Evolutionary conservation across 2,888 invertebrate genomes (phyloP).

Genomic region (Acanthacorydalis orientalis): DNA sequence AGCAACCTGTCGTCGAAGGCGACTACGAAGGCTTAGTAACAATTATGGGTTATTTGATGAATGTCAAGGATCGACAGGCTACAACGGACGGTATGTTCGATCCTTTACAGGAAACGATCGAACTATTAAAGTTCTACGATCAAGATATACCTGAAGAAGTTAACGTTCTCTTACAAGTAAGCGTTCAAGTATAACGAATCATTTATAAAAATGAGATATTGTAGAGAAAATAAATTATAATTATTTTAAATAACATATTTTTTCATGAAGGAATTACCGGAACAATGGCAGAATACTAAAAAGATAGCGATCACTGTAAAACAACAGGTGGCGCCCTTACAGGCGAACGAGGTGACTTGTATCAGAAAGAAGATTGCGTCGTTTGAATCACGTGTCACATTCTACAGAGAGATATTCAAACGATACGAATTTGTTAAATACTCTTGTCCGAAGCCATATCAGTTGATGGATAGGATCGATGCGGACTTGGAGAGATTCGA

Average conservation of each 20-base stretch:
- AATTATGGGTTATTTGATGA: slow-evolving; percentile 85
- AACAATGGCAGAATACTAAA: slow-evolving; percentile 90
- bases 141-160: slow-evolving; percentile 95
- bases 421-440: slow-evolving; percentile 61
- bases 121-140: slow-evolving; percentile 82
- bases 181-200: background rate
- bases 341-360: slow-evolving; percentile 84
- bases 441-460: slow-evolving; percentile 55
- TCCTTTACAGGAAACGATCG: slow-evolving; percentile 83
- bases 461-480: slow-evolving; percentile 60
- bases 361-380: slow-evolving; percentile 72
- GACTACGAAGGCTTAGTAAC: slow-evolving; percentile 77
- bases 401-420: slow-evolving; percentile 79
- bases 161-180: slow-evolving; percentile 66
- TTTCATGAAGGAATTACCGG: slow-evolving; percentile 63
- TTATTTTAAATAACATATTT: background rate
- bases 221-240: too few relatives aligned
- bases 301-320: slow-evolving; percentile 81
- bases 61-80: slow-evolving; percentile 77
- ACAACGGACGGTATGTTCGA: slow-evolving; percentile 92
- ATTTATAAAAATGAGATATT: too few relatives aligned
- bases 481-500: slow-evolving; percentile 65
- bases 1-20: slow-evolving; percentile 67
- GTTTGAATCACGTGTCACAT: slow-evolving; percentile 69
- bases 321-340: slow-evolving; percentile 86